These are phyloP conservation scores for Lasioglossum malachurum DNA, from an alignment of 2,888 invertebrate species.

Conservation along the genomic window DNA sequence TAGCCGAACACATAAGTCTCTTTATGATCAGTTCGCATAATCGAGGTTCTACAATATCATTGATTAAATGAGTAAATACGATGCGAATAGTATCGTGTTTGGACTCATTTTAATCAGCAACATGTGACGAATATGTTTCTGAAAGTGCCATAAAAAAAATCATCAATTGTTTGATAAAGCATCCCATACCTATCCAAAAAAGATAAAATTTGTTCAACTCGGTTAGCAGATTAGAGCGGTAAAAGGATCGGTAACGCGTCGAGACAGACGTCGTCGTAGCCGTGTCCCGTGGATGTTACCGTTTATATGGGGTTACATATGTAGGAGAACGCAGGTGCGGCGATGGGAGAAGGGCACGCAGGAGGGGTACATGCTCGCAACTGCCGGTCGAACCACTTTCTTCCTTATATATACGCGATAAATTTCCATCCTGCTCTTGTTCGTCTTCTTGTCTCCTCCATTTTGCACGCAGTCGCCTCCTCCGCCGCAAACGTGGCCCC, in stretches of 20 bases:
- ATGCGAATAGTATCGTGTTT: background rate
- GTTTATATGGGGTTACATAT: conserved; percentile 58
- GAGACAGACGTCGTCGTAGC: conserved; percentile 2
- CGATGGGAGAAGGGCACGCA: background rate
- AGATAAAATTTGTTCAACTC: conserved; percentile 28
- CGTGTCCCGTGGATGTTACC: conserved; percentile 52
- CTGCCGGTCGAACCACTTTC: conserved; percentile 62
- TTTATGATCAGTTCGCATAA: background rate
- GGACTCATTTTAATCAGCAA: background rate
- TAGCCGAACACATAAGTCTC: too few relatives aligned
- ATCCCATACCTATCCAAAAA: background rate
- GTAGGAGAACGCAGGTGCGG: conserved; percentile 62
- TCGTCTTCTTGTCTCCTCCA: background rate
- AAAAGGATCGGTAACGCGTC: background rate
- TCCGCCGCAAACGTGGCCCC: background rate
- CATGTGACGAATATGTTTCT: background rate
- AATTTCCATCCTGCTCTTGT: conserved; percentile 64
- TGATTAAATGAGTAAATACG: background rate
- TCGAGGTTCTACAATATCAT: background rate
- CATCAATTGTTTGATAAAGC: background rate
- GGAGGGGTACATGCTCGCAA: conserved; percentile 7
- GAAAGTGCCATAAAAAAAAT: background rate
- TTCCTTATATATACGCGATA: conserved; percentile 60
- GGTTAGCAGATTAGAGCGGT: background rate
- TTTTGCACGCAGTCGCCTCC: background rate